phyloP scores from a whole-genome alignment of 1,140 invertebrate species.

The Lepidurus apus region DNA sequence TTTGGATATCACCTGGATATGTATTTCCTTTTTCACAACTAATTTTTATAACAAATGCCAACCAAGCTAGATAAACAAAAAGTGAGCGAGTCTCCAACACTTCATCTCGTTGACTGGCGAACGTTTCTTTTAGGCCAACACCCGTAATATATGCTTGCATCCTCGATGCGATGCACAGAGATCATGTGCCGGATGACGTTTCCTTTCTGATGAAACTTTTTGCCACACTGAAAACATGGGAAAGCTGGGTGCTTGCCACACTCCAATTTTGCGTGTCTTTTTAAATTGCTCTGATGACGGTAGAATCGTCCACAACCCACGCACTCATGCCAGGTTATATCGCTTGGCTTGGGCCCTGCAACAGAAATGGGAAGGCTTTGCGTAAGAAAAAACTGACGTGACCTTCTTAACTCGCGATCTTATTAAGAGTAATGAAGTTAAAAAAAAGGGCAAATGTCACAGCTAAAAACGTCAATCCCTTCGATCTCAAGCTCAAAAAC shows the following conservation, averaged over 20 bases:
- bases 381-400: background rate
- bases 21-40: too few relatives aligned
- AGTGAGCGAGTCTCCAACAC: background rate
- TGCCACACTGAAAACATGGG: background rate
- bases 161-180: background rate
- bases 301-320: background rate
- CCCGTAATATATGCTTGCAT: background rate
- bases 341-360: background rate
- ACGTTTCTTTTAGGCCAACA: background rate
- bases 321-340: conserved; percentile 1
- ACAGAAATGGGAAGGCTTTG: background rate
- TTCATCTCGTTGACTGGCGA: background rate
- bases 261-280: background rate
- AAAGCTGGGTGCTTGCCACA: conserved; percentile 12
- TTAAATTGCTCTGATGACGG: conserved; percentile 4
- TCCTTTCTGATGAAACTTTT: background rate
- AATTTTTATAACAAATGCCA: too few relatives aligned
- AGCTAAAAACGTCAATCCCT: too few relatives aligned
- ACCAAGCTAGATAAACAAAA: too few relatives aligned
- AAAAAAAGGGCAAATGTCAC: too few relatives aligned
- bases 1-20: too few relatives aligned
- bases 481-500: too few relatives aligned
- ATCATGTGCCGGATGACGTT: conserved; percentile 11
- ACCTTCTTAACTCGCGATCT: background rate
- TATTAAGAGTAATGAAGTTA: background rate